Evolutionary conservation across 2,888 invertebrate species (phyloP).

Genomic region (Poecilobothrus nobilitatus): DNA sequence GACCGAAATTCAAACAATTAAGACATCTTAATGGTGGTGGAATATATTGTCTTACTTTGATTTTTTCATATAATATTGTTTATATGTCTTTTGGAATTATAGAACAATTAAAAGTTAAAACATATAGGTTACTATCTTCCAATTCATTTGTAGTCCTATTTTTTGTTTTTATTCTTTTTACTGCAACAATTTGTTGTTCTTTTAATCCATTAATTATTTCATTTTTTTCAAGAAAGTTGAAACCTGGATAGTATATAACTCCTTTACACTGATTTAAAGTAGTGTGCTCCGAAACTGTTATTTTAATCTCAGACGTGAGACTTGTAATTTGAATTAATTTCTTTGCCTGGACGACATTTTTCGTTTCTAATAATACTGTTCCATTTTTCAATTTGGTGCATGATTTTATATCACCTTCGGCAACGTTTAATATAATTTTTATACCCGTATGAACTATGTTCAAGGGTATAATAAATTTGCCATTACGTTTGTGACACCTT

Average conservation of each 20-base stretch:
- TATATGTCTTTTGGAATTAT: neutral
- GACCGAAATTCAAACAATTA: neutral
- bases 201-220: neutral
- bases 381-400: conserved; percentile 18
- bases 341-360: conserved; percentile 16
- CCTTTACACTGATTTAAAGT: conserved; percentile 15
- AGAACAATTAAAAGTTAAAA: neutral
- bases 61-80: neutral
- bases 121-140: neutral
- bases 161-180: neutral
- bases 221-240: neutral
- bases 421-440: conserved; percentile 11
- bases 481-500: too few relatives aligned
- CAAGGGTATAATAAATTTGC: too few relatives aligned
- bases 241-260: conserved; percentile 10
- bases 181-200: neutral
- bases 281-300: conserved; percentile 13
- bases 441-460: too few relatives aligned
- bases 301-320: neutral
- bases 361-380: conserved; percentile 16
- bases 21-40: conserved; percentile 4
- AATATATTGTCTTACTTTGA: neutral
- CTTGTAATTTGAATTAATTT: conserved; percentile 12
- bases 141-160: neutral
- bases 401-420: conserved; percentile 12